A percentile compares a stretch with the other conserved stretches of the same genome.
phyloP scores from a whole-genome alignment of 2,797 vertebrate species.

The Danio choprae region DNA sequence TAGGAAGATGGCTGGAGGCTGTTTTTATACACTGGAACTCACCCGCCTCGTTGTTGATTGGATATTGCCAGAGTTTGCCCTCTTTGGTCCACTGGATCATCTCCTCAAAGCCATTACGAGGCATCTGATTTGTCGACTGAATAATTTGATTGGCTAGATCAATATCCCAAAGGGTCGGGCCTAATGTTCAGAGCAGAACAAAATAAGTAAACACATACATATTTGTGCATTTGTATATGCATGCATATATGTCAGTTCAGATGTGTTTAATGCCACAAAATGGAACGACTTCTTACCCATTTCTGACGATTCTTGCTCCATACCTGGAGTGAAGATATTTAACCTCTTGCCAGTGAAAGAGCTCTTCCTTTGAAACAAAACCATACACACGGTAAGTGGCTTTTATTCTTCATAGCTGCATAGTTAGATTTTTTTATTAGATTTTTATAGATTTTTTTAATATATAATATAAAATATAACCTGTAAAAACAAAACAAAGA shows the following conservation, averaged over 20 bases:
- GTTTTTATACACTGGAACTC: constrained; percentile 47
- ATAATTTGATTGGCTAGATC: constrained; percentile 85
- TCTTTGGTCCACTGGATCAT: constrained; percentile 96
- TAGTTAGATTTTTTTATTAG: too few species aligned
- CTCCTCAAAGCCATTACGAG: constrained; percentile 89
- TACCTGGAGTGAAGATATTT: constrained; percentile 81
- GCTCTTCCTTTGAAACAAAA: constrained; percentile 69
- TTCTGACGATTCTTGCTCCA: constrained; percentile 65
- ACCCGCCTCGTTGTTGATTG: constrained; percentile 93
- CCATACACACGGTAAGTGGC: neutral
- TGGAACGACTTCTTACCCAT: constrained; percentile 76
- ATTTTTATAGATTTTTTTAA: too few species aligned
- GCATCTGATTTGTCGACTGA: constrained; percentile 69
- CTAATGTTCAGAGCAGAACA: neutral
- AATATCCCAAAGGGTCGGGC: constrained; percentile 91
- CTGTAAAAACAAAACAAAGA: too few species aligned
- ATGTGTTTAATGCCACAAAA: neutral
- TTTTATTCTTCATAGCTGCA: too few species aligned
- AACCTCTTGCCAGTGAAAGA: constrained; percentile 80
- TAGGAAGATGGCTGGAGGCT: neutral
- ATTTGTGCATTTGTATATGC: too few species aligned
- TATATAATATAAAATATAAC: too few species aligned
- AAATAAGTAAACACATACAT: neutral
- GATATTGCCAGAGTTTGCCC: constrained; percentile 91
- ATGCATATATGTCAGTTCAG: neutral